phyloP scores from a whole-genome alignment of 2,113 vertebrate genomes.

The Rhinoderma darwinii region DNA sequence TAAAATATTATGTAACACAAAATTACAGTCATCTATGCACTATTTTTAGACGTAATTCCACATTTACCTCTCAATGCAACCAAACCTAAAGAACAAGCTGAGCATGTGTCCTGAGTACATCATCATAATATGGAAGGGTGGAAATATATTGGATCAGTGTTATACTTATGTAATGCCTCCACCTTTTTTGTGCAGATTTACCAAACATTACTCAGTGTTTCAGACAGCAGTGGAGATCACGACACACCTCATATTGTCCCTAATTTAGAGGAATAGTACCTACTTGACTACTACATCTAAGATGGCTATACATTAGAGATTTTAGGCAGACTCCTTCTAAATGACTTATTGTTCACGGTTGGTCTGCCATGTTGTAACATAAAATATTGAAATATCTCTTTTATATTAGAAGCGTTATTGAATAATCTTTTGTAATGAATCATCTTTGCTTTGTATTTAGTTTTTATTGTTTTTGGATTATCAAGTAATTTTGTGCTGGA shows the following conservation, averaged over 20 bases:
- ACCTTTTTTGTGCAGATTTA: not conserved
- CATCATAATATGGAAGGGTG: not conserved
- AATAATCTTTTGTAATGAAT: no score
- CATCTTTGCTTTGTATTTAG: no score
- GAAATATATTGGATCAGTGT: not conserved
- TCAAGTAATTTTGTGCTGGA: no score
- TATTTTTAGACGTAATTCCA: conserved; percentile 2
- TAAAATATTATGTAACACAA: conserved; percentile 22
- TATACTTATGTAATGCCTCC: not conserved
- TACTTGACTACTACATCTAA: not conserved
- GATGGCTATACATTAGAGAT: not conserved
- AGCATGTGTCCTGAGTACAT: not conserved
- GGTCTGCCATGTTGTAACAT: no score
- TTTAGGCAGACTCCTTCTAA: not conserved
- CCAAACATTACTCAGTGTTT: not conserved
- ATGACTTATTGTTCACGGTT: not conserved
- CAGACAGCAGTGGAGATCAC: not conserved
- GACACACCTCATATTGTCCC: not conserved
- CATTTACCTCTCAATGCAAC: not conserved
- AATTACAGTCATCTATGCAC: not conserved
- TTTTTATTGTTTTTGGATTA: no score
- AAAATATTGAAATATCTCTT: no score
- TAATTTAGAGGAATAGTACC: not conserved
- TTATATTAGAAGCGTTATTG: no score
- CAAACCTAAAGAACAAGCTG: not conserved